phyloP scores from a whole-genome alignment of 2,888 invertebrate genomes.

The Apoda limacodes region DNA sequence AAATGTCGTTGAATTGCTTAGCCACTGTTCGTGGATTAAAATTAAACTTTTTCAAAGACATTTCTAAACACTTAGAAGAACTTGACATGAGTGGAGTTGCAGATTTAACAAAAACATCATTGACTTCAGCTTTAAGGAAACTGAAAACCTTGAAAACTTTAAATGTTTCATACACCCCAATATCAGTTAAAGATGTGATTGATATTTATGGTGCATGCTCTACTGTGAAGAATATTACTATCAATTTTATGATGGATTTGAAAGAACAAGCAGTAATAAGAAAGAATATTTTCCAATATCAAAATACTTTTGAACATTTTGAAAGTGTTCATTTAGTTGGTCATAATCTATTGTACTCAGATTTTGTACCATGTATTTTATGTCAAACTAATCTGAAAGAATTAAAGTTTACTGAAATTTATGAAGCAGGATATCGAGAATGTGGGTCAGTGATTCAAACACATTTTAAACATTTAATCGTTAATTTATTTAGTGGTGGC shows the following conservation, averaged over 20 bases:
- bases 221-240: constrained; percentile 35
- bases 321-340: constrained; percentile 45
- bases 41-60: constrained; percentile 32
- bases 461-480: constrained; percentile 10
- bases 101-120: constrained; percentile 32
- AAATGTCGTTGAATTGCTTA: constrained; percentile 33
- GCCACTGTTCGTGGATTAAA: constrained; percentile 37
- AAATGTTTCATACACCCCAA: constrained; percentile 44
- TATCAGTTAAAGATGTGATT: constrained; percentile 36
- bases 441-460: constrained; percentile 1
- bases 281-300: constrained; percentile 26
- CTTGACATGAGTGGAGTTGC: constrained; percentile 38
- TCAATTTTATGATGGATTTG: constrained; percentile 36
- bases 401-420: constrained; percentile 32
- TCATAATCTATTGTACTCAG: constrained; percentile 26
- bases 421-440: neutral
- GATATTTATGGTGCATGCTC: constrained; percentile 37
- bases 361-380: constrained; percentile 28
- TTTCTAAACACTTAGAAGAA: constrained; percentile 31
- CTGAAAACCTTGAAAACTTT: constrained; percentile 35
- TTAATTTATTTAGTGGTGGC: constrained; percentile 12
- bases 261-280: constrained; percentile 1
- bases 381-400: constrained; percentile 28
- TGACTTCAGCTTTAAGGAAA: constrained; percentile 32
- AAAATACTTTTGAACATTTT: constrained; percentile 37